Base-by-base conservation (phyloP, 2,888 invertebrate genomes). In the Pseudococcus jackbeardsleyi region DNA sequence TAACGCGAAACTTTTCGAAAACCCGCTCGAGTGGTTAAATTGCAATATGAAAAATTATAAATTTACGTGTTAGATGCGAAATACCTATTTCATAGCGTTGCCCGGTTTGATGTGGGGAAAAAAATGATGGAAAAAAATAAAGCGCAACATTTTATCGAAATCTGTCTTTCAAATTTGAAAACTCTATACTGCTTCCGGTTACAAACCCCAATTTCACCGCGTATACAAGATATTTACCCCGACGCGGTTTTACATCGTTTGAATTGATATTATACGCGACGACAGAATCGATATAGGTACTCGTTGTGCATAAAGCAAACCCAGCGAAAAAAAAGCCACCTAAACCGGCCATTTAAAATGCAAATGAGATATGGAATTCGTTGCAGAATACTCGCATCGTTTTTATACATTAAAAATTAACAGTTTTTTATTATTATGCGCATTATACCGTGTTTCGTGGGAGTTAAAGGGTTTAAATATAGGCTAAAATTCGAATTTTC, bases 111-210 rank as follows among this genome's bases (percentile, higher is more conserved):
- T 26, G 26, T 15, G 26, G 12, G 12, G 11, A 33, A 72, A 64
- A 64, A 64, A 64, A 54, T 15, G 17, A 54, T 17, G 15, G 17
- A 17, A 54, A 15, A 54, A 54, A 54, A 64, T 33, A 72, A 33
- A 33, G 26, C 26, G 68, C 33, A 33, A 33, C 68, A 72, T 33
- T 72, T 72, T 33, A 72, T 72, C 68, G 68, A 26, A 72, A 72
- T 26, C 68, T 72, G 68, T 72, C 68, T 72, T 72, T 72, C 33
- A 33, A 33, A 72, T 72, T 72, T 72, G 68, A 72, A 72, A 72
- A 72, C 68, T 72, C 33, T 72, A 72, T 26, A 72, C 33, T 33
- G 68, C 68, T 33, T 72, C 22, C 68, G 68, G 68, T 72, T 72
- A 72, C 15, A 72, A 22, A 15, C 68, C 26, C 33, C 33, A 15